Percentiles rank a stretch among this genome's conserved stretches.
phyloP scores from a whole-genome alignment of 2,113 vertebrate species.

The Felis chaus region DNA sequence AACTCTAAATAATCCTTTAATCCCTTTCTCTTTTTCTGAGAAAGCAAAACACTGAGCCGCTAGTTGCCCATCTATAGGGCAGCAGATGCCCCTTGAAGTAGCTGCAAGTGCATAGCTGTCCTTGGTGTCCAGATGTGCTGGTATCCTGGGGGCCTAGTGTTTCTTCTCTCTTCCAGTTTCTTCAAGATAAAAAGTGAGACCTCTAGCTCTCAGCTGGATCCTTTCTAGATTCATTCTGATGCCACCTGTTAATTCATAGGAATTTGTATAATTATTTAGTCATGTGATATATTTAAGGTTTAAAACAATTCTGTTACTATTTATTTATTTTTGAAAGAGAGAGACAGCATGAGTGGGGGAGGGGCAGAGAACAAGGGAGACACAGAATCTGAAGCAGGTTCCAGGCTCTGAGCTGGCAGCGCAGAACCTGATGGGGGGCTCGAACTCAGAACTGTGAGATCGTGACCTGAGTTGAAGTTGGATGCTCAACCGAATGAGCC shows the following conservation, averaged over 20 bases:
- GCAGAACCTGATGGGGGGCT: no score
- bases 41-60: fast-evolving
- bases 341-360: no score
- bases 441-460: no score
- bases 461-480: no score
- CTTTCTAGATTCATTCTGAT: not conserved
- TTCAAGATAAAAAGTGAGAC: not conserved
- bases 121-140: not conserved
- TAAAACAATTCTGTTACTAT: no score
- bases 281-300: not conserved
- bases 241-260: not conserved
- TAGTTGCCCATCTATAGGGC: fast-evolving
- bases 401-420: no score
- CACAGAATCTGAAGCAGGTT: no score
- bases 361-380: no score
- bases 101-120: not conserved
- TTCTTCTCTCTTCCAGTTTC: not conserved
- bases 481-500: no score
- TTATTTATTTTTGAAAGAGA: no score
- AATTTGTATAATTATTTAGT: not conserved
- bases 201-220: not conserved
- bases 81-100: fast-evolving
- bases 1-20: not conserved
- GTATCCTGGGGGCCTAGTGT: no score
- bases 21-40: not conserved